Percentiles rank a stretch among this genome's conserved stretches.
Conservation (phyloP, 2,113 vertebrate genomes). For the Raja brachyura region DNA sequence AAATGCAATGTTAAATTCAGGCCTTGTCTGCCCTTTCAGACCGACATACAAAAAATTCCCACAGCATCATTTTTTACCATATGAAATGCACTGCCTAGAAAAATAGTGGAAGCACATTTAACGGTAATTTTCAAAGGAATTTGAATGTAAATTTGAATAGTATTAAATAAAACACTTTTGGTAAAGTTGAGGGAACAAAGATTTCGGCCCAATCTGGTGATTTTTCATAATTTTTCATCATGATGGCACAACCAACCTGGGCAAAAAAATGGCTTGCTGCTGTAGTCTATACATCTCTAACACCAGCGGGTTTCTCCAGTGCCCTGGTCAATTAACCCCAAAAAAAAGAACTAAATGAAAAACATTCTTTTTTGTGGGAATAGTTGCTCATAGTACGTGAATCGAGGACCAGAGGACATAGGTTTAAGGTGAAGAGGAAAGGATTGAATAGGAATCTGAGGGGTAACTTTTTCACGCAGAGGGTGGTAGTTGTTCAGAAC, state of each 20-base stretch:
- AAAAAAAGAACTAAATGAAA: neutral
- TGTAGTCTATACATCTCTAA: neutral
- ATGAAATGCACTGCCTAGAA: neutral
- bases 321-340: neutral
- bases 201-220: neutral
- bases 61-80: neutral
- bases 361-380: neutral
- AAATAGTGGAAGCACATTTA: neutral
- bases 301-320: neutral
- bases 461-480: too few relatives aligned
- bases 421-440: too few relatives aligned
- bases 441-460: too few relatives aligned
- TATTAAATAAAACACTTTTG: too few relatives aligned
- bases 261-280: neutral
- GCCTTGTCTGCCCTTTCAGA: neutral
- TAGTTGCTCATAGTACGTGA: too few relatives aligned
- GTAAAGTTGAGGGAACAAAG: too few relatives aligned
- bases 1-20: too few relatives aligned
- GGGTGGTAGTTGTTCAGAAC: too few relatives aligned
- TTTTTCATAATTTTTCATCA: neutral
- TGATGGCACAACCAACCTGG: neutral
- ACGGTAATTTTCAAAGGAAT: neutral
- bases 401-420: too few relatives aligned
- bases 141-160: neutral
- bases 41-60: neutral